These are phyloP conservation scores for Oncorhynchus tshawytscha DNA, from an alignment of 2,113 vertebrate species.

Conservation along the genomic window DNA sequence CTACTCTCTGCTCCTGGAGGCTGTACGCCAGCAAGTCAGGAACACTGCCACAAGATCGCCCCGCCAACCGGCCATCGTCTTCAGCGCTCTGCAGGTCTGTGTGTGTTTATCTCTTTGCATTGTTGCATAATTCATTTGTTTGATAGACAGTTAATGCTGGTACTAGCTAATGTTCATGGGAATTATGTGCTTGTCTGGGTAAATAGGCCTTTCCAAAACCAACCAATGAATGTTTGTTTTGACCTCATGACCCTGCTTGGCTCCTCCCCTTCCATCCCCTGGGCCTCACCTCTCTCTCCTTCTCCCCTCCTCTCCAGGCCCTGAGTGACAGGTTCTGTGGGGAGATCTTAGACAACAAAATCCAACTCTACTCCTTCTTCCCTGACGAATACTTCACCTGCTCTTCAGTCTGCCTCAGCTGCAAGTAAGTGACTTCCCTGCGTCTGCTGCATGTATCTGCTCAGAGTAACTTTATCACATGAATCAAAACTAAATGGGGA, in stretches of 20 bases:
- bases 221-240: background rate
- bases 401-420: slow-evolving; percentile 78
- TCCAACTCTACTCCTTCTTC: slow-evolving; percentile 75
- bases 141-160: too few species aligned
- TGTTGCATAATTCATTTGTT: too few species aligned
- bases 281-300: background rate
- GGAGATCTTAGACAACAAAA: slow-evolving; percentile 73
- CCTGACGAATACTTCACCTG: slow-evolving; percentile 85
- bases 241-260: background rate
- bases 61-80: slow-evolving; percentile 75
- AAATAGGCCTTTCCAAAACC: too few species aligned
- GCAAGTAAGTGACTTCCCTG: slow-evolving; percentile 66
- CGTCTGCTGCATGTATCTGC: too few species aligned
- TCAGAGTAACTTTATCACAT: too few species aligned
- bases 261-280: background rate
- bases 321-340: slow-evolving; percentile 80
- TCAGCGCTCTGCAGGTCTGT: slow-evolving; percentile 73
- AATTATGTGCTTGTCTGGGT: too few species aligned
- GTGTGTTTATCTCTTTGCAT: background rate
- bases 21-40: slow-evolving; percentile 66
- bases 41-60: slow-evolving; percentile 78
- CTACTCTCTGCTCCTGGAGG: slow-evolving; percentile 68
- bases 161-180: too few species aligned
- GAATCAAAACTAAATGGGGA: too few species aligned
- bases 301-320: slow-evolving; percentile 59